Conservation (phyloP, 2,113 vertebrate species). For the Corydoras sp. region DNA sequence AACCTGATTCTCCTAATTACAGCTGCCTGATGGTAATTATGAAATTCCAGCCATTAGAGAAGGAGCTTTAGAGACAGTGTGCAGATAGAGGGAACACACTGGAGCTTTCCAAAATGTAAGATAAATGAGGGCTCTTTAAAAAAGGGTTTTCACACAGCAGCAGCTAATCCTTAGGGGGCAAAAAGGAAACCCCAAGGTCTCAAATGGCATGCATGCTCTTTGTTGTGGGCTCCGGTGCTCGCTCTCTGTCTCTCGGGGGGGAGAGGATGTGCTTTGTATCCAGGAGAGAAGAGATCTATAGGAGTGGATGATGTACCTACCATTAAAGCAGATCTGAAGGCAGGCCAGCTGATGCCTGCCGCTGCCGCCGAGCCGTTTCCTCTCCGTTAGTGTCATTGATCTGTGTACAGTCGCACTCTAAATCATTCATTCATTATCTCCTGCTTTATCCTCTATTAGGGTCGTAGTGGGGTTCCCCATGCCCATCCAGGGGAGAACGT, state of each 20-base stretch:
- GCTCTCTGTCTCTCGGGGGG: conserved; percentile 29
- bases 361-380: conserved; percentile 35
- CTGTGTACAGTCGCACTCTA: background rate
- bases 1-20: conserved; percentile 34
- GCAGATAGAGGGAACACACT: conserved; percentile 8
- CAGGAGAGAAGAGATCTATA: conserved; percentile 25
- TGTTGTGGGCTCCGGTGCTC: conserved; percentile 23
- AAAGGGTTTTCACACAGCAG: conserved; percentile 11
- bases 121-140: conserved; percentile 17
- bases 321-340: conserved; percentile 47
- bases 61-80: conserved; percentile 18
- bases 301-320: conserved; percentile 33
- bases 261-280: conserved; percentile 37
- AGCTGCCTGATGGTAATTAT: conserved; percentile 33
- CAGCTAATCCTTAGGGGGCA: conserved; percentile 5
- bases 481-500: too few relatives aligned
- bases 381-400: conserved; percentile 16
- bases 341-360: conserved; percentile 60
- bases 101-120: conserved; percentile 5
- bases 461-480: too few relatives aligned
- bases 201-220: conserved; percentile 26
- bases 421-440: too few relatives aligned
- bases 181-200: conserved; percentile 16
- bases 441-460: too few relatives aligned
- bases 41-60: conserved; percentile 7